Base-by-base conservation (phyloP, 1,140 invertebrate species). In the Calliphora vicina region DNA sequence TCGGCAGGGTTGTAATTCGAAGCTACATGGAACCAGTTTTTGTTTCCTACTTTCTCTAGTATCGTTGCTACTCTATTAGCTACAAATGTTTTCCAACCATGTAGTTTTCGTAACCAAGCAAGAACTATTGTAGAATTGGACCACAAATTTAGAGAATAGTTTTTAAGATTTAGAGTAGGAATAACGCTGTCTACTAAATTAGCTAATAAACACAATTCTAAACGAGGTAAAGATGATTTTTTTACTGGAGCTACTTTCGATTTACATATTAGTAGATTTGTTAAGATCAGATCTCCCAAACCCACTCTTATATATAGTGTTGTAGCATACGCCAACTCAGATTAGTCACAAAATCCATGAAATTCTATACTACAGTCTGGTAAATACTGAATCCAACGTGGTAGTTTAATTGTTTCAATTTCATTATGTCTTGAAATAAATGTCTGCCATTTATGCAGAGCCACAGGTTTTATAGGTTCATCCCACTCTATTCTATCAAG, bases 401-500 rank as follows among this genome's bases (percentile, higher is more conserved):
- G 42, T 6, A 43, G 5, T 43, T 5, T 43, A 15, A 17, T 61
- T n/a, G 20, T 15, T 9, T 61, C 57, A 61, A 61, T 61, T 4
- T 61, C 57, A 15, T 61, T 61, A 61, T n/a, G 17, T n/a, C 17
- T 6, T 20, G 13, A n/a, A n/a, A n/a, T n/a, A n/a, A n/a, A n/a
- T n/a, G n/a, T n/a, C n/a, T n/a, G n/a, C n/a, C n/a, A n/a, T n/a
- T n/a, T n/a, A n/a, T n/a, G n/a, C n/a, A n/a, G n/a, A n/a, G 5
- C 57, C 20, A 17, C 57, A 9, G 57, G 57, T 20, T 61, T 61
- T 17, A 61, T 61, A 4, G 6, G 6, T 61, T 73, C 71, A 73
- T 92, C 91, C 91, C 91, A 92, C 3, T 84, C 84, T 12, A 87
- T 12, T n/a, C 86, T 82, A n/a, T 81, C 8, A 20, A 87, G 45